A percentile compares a stretch with the other conserved stretches of the same genome.
Conservation (phyloP, 2,888 invertebrate species). For the Idaea biselata region DNA sequence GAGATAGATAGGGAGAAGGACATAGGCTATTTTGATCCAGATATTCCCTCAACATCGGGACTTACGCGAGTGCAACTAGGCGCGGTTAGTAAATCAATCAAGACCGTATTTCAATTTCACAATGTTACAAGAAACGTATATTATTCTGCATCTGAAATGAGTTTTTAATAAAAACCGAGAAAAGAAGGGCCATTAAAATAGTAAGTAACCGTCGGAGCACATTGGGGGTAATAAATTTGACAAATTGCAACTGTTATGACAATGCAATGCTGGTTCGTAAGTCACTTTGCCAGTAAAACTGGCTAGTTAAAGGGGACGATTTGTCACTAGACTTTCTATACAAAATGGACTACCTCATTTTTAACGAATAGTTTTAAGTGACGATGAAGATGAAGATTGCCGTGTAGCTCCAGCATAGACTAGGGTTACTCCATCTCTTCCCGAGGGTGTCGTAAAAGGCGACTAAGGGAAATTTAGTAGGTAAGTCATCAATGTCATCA, state of each 20-base stretch:
- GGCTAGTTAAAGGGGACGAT: constrained; percentile 15
- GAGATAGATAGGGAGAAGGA: too few species aligned
- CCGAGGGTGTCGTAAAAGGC: too few species aligned
- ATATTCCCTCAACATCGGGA: too few species aligned
- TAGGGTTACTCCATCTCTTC: too few species aligned
- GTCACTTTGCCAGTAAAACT: constrained; percentile 43
- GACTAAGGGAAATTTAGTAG: too few species aligned
- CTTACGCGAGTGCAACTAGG: too few species aligned
- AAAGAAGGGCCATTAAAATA: constrained; percentile 43
- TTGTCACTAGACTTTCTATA: too few species aligned
- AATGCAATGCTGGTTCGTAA: constrained; percentile 43
- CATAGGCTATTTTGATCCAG: too few species aligned
- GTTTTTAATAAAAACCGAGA: constrained; percentile 32
- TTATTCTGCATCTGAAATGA: constrained; percentile 23
- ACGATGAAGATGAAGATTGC: constrained; percentile 6
- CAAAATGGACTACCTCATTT: too few species aligned
- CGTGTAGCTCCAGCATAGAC: too few species aligned
- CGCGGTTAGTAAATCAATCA: constrained; percentile 4
- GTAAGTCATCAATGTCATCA: too few species aligned
- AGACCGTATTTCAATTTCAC: not conserved
- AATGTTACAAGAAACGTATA: not conserved
- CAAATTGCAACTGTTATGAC: constrained; percentile 51
- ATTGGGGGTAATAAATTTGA: constrained; percentile 47
- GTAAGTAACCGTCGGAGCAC: constrained; percentile 40
- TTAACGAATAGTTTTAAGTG: too few species aligned